phyloP scores from a whole-genome alignment of 2,888 invertebrate species.

The Phortica okadai region DNA sequence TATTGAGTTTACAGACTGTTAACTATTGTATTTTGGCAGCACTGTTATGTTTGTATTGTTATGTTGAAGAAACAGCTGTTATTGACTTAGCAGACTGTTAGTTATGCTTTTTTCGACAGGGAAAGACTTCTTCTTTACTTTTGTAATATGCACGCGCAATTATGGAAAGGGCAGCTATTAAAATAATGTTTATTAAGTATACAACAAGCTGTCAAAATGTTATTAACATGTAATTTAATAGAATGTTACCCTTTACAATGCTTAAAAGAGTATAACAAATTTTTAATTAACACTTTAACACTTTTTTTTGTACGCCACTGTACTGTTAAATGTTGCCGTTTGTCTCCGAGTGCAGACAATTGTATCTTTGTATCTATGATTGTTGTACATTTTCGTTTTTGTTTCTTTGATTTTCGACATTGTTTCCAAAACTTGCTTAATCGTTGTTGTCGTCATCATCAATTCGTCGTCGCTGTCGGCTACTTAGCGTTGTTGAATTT shows the following conservation, averaged over 20 bases:
- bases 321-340: neutral
- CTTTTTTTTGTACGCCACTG: neutral
- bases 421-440: slow-evolving; percentile 34
- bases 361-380: neutral
- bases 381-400: neutral
- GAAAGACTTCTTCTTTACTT: no score
- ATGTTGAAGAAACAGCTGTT: no score
- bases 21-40: no score
- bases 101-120: no score
- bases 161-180: no score
- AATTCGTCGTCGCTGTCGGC: neutral
- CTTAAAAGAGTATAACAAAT: neutral
- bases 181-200: no score
- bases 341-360: neutral
- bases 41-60: no score
- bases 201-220: no score
- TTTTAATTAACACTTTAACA: neutral
- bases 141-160: no score
- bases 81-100: no score
- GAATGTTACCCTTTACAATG: neutral
- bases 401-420: slow-evolving; percentile 33
- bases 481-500: slow-evolving; percentile 5
- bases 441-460: neutral
- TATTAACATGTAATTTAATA: no score
- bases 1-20: no score